These are phyloP conservation scores for Catotricha subobsoleta DNA, from an alignment of 2,888 invertebrate genomes.

Conservation along the genomic window DNA sequence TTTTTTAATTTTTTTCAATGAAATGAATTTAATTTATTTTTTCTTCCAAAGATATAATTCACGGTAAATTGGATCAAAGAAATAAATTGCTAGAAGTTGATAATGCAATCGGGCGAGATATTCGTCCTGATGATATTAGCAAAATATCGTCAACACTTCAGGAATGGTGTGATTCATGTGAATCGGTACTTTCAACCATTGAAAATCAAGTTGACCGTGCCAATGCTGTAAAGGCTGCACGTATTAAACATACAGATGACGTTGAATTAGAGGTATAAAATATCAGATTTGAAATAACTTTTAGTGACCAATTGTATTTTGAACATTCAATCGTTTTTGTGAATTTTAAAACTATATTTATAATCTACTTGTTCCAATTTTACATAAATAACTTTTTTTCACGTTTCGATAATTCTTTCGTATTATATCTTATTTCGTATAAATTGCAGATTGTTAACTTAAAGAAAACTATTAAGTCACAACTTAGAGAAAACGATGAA, in stretches of 20 bases:
- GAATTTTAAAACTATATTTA: conserved; percentile 1
- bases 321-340: conserved; percentile 1
- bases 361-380: too few relatives aligned
- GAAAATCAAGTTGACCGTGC: conserved; percentile 78
- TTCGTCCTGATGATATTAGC: conserved; percentile 64
- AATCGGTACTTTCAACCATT: conserved; percentile 71
- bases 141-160: conserved; percentile 65
- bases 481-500: conserved; percentile 67
- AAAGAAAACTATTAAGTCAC: conserved; percentile 74
- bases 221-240: conserved; percentile 65
- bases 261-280: conserved; percentile 86
- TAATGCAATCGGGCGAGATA: conserved; percentile 85
- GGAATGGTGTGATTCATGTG: conserved; percentile 81
- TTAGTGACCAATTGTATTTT: conserved; percentile 3
- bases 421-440: background rate
- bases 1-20: background rate
- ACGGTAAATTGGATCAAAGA: conserved; percentile 90
- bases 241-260: conserved; percentile 58
- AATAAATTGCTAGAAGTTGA: conserved; percentile 86
- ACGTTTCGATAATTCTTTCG: background rate
- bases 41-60: conserved; percentile 56
- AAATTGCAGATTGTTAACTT: conserved; percentile 57
- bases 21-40: background rate
- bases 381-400: background rate
- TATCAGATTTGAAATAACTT: too few relatives aligned